These are phyloP conservation scores for Pagetopsis macropterus DNA, from an alignment of 2,797 vertebrate genomes.

Conservation along the genomic window DNA sequence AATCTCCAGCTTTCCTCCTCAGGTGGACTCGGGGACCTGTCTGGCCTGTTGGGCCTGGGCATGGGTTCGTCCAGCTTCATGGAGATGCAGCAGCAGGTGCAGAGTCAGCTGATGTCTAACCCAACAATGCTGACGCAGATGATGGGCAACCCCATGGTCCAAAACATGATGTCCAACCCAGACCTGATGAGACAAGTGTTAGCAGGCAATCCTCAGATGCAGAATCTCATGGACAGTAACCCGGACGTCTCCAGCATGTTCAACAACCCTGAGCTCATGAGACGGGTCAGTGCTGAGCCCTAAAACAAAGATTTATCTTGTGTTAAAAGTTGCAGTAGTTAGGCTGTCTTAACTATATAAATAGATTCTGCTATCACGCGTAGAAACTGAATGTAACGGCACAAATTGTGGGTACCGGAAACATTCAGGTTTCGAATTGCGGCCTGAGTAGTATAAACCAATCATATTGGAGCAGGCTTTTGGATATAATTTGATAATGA, in stretches of 20 bases:
- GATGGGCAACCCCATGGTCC: conserved; percentile 94
- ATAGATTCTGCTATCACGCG: too few species aligned
- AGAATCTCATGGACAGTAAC: conserved; percentile 91
- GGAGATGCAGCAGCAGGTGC: conserved; percentile 95
- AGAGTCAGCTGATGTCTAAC: conserved; percentile 94
- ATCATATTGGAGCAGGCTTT: too few species aligned
- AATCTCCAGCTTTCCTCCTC: conserved; percentile 11
- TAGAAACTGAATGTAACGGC: too few species aligned
- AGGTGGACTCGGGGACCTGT: conserved; percentile 91
- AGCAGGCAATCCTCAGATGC: conserved; percentile 94
- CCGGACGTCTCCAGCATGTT: conserved; percentile 93
- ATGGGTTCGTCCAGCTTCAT: conserved; percentile 92
- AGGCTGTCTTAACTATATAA: too few species aligned
- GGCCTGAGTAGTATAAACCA: too few species aligned
- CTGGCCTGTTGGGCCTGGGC: conserved; percentile 86
- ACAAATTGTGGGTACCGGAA: too few species aligned
- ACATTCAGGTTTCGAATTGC: too few species aligned
- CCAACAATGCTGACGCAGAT: conserved; percentile 94
- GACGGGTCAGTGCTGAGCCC: conserved; percentile 85
- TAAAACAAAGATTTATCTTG: not conserved
- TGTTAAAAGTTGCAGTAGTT: not conserved
- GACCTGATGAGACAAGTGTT: conserved; percentile 95
- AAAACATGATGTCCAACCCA: conserved; percentile 94
- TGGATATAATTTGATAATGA: too few species aligned
- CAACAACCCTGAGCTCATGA: conserved; percentile 93